phyloP scores from a whole-genome alignment of 1,140 invertebrate species.

The Phortica variegata region DNA sequence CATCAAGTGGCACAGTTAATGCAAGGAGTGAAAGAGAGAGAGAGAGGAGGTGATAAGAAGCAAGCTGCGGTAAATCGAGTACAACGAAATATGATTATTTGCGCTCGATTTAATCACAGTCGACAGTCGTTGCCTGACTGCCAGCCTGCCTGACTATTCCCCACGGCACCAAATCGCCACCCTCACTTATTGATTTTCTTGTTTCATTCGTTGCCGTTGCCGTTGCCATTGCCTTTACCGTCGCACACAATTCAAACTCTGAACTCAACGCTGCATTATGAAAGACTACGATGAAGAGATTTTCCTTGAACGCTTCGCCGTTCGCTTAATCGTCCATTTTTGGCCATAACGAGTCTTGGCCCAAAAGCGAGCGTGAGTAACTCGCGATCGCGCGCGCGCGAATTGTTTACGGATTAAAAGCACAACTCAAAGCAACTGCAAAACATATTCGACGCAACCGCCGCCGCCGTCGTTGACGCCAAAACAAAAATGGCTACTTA shows the following conservation, averaged over 20 bases:
- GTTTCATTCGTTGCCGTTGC: too few species aligned
- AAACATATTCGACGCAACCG: slow-evolving; percentile 28
- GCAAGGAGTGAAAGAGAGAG: too few species aligned
- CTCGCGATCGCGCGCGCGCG: too few species aligned
- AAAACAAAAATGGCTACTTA: slow-evolving; percentile 50
- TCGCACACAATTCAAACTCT: too few species aligned
- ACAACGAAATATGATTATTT: slow-evolving; percentile 54
- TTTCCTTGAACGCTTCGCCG: slow-evolving; percentile 50
- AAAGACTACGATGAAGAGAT: slow-evolving; percentile 52
- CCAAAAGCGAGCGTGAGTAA: slow-evolving; percentile 20
- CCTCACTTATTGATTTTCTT: too few species aligned
- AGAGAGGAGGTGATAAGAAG: too few species aligned
- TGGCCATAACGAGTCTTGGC: slow-evolving; percentile 47
- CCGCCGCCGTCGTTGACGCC: slow-evolving; percentile 9
- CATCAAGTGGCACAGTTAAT: too few species aligned
- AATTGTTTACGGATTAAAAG: slow-evolving; percentile 20
- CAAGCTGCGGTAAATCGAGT: too few species aligned
- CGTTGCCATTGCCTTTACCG: too few species aligned
- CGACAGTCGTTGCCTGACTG: slow-evolving; percentile 12
- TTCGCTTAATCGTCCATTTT: slow-evolving; percentile 22
- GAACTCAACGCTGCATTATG: too few species aligned
- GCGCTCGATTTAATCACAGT: slow-evolving; percentile 49
- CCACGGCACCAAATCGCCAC: too few species aligned
- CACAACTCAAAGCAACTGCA: slow-evolving; percentile 40
- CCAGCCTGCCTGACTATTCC: too few species aligned